Evolutionary conservation across 2,797 vertebrate genomes (phyloP).

Genomic region (Cossypha heuglini): DNA sequence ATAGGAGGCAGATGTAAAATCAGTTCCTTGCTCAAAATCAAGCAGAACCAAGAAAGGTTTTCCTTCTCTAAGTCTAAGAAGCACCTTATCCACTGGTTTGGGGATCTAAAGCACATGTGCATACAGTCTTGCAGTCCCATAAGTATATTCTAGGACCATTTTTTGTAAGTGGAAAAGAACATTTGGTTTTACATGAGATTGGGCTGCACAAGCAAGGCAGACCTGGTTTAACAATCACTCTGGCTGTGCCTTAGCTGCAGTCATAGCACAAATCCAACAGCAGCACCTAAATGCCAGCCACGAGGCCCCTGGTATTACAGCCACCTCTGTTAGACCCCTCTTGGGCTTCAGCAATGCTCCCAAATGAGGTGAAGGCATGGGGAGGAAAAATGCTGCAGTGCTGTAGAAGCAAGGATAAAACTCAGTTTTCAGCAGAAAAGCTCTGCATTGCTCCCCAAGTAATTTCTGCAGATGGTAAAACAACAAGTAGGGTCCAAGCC

Average conservation of each 20-base stretch:
- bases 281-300: rapidly evolving
- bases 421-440: neutral
- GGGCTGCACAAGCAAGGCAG: neutral
- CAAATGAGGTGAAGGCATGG: neutral
- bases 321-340: neutral
- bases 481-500: neutral
- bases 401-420: neutral
- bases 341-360: neutral
- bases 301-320: neutral
- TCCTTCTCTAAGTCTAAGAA: neutral
- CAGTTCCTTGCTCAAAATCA: neutral
- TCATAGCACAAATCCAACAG: neutral
- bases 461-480: neutral
- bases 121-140: neutral
- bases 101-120: rapidly evolving
- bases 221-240: neutral
- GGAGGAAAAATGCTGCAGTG: rapidly evolving
- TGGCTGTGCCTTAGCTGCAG: neutral
- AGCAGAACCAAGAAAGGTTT: neutral
- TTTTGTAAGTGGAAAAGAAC: neutral
- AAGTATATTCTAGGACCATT: neutral
- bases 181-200: neutral
- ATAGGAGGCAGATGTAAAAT: neutral
- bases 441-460: neutral
- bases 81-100: neutral